Conservation (phyloP, 92 coral and sea anemone genomes). For the Porites lobata region DNA sequence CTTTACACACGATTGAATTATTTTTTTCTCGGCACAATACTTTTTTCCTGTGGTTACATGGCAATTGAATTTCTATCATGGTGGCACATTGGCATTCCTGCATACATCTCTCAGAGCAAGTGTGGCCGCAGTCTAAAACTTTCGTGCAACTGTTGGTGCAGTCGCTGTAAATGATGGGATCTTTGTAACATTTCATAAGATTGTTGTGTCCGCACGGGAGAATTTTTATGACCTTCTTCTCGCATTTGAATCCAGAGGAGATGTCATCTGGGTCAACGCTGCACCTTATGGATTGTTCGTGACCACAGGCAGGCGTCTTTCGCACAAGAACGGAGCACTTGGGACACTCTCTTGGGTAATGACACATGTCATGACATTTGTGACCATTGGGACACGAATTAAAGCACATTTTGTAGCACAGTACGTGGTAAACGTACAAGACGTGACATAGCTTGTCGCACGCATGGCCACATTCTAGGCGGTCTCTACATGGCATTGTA, state of each 20-base stretch:
- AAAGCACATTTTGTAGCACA: not conserved
- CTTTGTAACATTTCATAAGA: slow-evolving; percentile 21
- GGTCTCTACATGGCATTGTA: slow-evolving; percentile 18
- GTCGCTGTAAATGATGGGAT: not conserved
- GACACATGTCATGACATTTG: not conserved
- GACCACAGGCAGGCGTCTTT: slow-evolving; percentile 26
- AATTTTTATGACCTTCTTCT: slow-evolving; percentile 6
- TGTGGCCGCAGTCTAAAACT: slow-evolving; percentile 71
- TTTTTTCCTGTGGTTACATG: slow-evolving; percentile 6
- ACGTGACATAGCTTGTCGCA: slow-evolving; percentile 17
- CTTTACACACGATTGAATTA: not conserved
- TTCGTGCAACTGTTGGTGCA: not conserved
- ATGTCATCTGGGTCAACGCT: not conserved
- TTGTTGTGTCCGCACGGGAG: slow-evolving; percentile 55
- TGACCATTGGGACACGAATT: slow-evolving; percentile 18
- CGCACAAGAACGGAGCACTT: not conserved
- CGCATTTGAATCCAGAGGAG: not conserved
- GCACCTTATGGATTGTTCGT: slow-evolving; percentile 11
- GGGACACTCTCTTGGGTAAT: slow-evolving; percentile 7
- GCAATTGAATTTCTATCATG: not conserved
- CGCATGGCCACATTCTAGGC: slow-evolving; percentile 44
- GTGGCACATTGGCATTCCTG: not conserved
- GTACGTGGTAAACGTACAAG: not conserved
- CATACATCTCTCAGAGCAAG: slow-evolving; percentile 64
- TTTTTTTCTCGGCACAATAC: slow-evolving; percentile 1